Base-by-base conservation (phyloP, 2,888 invertebrate species). In the Cephus pygmeus region DNA sequence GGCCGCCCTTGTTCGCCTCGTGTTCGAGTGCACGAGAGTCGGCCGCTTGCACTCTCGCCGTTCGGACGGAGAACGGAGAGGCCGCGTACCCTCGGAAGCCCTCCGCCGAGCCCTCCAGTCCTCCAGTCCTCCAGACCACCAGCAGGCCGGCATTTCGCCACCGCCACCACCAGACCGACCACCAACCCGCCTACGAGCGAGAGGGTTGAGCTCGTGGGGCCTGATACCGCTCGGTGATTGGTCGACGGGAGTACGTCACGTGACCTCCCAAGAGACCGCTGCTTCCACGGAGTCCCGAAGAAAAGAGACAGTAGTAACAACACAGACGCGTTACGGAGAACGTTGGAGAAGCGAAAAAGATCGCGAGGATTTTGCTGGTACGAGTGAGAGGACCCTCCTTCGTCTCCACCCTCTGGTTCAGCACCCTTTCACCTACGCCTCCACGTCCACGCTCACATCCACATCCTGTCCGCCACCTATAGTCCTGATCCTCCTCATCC, bases 131-230 rank as follows among this genome's bases (percentile, higher is more conserved):
- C 71, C 34, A 30, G 36, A 34, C 34, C 71, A 33, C 71, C 31
- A 30, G 71, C 73, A 75, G 68, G 73, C 73, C 74, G 71, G 77
- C 78, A 34, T 81, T 80, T 77, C 81, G 88, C 86, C 89, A 89
- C 56, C 56, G 56, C 56, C 91, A 88, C 90, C 91, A 87, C 88
- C 87, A 85, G 86, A 86, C 86, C 56, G 56, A 56, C 88, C 88
- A 87, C 91, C 91, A 92, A 85, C 89, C 89, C 92, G 92, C 92
- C 92, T 91, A 89, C 88, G 87, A 56, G 88, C 88, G 90, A 90
- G 92, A 91, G 92, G 92, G 92, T 91, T 90, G 91, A 91, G 89
- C 91, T 88, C 88, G 87, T 84, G 83, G 86, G 82, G 80, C 81
- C 86, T 83, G 90, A 88, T 90, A 91, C 91, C 90, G 90, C 80